These are phyloP conservation scores for Cryptus armator DNA, from an alignment of 2,888 invertebrate species.

Conservation along the genomic window DNA sequence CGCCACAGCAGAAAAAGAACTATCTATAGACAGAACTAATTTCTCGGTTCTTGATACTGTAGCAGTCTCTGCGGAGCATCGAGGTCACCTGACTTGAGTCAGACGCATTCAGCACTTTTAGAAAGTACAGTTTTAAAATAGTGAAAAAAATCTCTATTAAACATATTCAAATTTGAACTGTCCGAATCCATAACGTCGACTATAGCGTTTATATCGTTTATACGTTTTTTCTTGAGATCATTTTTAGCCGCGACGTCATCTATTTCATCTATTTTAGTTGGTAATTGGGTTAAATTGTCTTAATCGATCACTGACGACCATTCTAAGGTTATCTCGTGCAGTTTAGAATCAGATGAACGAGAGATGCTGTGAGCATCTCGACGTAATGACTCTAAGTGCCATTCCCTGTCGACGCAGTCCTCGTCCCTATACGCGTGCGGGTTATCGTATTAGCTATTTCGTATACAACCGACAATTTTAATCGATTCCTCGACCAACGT, in stretches of 20 bases:
- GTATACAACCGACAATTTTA: conserved; percentile 16
- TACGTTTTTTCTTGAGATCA: neutral
- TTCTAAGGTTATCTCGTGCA: conserved; percentile 13
- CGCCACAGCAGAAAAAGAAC: conserved; percentile 36
- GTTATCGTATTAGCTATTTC: neutral
- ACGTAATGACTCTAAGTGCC: conserved; percentile 52
- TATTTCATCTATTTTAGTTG: neutral
- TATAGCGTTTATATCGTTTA: neutral
- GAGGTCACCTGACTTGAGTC: conserved; percentile 59
- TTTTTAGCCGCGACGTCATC: neutral
- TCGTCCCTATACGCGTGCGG: conserved; percentile 24
- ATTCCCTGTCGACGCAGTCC: conserved; percentile 39
- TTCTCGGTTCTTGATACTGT: conserved; percentile 51
- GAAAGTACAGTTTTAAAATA: neutral
- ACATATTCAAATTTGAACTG: neutral
- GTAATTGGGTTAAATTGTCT: neutral
- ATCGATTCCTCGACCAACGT: conserved; percentile 34
- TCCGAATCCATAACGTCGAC: no score
- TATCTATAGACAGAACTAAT: conserved; percentile 35
- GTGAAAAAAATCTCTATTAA: neutral
- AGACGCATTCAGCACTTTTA: conserved; percentile 42
- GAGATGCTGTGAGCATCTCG: conserved; percentile 19
- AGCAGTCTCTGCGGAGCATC: conserved; percentile 54
- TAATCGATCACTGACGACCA: conserved; percentile 9
- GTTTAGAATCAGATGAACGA: neutral